Evolutionary conservation across 2,113 vertebrate species (phyloP).

Genomic region (Pipa parva): DNA sequence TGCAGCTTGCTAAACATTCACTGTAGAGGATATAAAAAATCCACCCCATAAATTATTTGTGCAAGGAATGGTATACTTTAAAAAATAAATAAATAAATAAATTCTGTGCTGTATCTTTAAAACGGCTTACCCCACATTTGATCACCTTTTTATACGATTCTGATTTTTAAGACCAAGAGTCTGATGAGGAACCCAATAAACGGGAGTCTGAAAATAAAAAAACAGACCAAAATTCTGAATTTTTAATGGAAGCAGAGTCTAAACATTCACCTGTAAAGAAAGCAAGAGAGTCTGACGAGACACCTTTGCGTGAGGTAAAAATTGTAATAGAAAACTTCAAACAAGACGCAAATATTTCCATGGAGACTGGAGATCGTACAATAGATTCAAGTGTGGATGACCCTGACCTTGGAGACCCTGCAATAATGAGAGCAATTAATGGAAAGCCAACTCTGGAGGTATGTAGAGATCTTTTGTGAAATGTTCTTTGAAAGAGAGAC

Average conservation of each 20-base stretch:
- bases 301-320: neutral
- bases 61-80: too few species aligned
- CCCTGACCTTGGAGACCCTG: constrained; percentile 71
- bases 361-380: neutral
- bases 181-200: constrained; percentile 36
- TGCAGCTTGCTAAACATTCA: too few species aligned
- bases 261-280: constrained; percentile 25
- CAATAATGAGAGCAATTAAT: constrained; percentile 73
- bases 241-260: neutral
- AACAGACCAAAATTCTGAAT: neutral
- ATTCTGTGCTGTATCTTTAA: too few species aligned
- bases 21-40: too few species aligned
- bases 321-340: neutral
- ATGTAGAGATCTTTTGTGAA: too few species aligned
- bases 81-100: too few species aligned
- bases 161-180: constrained; percentile 30
- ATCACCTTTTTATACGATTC: too few species aligned
- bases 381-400: neutral
- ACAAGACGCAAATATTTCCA: neutral
- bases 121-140: too few species aligned
- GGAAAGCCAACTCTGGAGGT: constrained; percentile 73
- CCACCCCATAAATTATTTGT: too few species aligned
- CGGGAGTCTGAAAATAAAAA: neutral
- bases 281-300: neutral
- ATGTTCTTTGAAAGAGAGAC: too few species aligned